These are phyloP conservation scores for Hybognathus amarus DNA, from an alignment of 2,797 vertebrate species.

Conservation along the genomic window DNA sequence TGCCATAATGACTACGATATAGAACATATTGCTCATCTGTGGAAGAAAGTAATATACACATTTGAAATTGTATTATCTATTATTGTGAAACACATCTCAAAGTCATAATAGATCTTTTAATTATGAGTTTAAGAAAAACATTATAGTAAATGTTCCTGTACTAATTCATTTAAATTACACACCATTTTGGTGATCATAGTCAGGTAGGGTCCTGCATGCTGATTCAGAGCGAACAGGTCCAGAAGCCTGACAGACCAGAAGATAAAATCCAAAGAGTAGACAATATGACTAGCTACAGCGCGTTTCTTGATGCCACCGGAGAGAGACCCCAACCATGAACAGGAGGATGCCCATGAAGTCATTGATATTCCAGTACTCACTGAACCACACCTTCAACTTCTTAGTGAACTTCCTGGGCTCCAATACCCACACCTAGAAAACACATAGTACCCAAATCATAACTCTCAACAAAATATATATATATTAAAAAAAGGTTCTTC, in stretches of 20 bases:
- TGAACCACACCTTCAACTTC: slow-evolving; percentile 95
- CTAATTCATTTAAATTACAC: not conserved
- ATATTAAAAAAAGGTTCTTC: too few relatives aligned
- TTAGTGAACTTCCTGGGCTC: slow-evolving; percentile 89
- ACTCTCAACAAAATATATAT: too few relatives aligned
- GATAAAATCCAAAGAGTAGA: slow-evolving; percentile 95
- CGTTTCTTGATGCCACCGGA: slow-evolving; percentile 81
- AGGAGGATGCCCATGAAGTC: slow-evolving; percentile 89
- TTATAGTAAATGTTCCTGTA: not conserved
- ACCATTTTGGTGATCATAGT: slow-evolving; percentile 99
- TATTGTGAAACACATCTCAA: slow-evolving; percentile 27
- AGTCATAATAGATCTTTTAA: not conserved
- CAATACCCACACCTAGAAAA: slow-evolving; percentile 85
- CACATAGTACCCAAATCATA: not conserved
- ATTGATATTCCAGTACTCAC: slow-evolving; percentile 96
- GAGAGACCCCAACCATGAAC: slow-evolving; percentile 84
- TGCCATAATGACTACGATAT: slow-evolving; percentile 97
- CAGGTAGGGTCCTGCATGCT: slow-evolving; percentile 93
- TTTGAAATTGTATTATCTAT: not conserved
- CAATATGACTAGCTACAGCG: slow-evolving; percentile 82
- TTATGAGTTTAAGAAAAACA: not conserved
- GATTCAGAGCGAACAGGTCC: slow-evolving; percentile 95
- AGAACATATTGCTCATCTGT: slow-evolving; percentile 97
- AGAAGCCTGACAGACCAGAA: slow-evolving; percentile 94
- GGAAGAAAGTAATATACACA: slow-evolving; percentile 19